Evolutionary conservation across 2,797 vertebrate genomes (phyloP), one percentile per base, ranked within the genome.

Genomic region (Astyanax mexicanus): DNA sequence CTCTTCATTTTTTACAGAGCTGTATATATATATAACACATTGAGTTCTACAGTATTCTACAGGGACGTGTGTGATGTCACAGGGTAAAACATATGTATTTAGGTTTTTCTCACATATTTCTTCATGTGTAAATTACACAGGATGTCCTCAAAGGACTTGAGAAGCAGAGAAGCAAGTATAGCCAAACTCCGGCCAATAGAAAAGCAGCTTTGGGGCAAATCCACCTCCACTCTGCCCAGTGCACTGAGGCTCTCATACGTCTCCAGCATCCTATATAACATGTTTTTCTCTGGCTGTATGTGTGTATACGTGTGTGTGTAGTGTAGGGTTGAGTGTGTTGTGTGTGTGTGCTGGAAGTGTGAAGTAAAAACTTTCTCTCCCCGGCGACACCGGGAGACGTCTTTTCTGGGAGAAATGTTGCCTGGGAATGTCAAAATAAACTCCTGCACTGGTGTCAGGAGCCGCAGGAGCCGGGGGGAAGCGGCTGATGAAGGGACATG

Each of bases 341-440:
- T 37, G 32, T 69, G 32, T 25, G 40, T 44, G 40, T 19, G 32
- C 61, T 10, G 17, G 37, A 76, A 37, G 58, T 54, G 49, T 58
- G 64, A 58, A 68, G 45, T 64, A 61, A 58, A 49, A 60, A 69
- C 38, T 55, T 75, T 75, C 58, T 81, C 9, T 23, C 10, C 3
- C 27, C 19, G 23, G 49, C 40, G 32, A 10, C 54, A n/a, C n/a
- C n/a, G n/a, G n/a, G n/a, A n/a, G n/a, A n/a, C n/a, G n/a, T n/a
- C n/a, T n/a, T n/a, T n/a, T n/a, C n/a, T 12, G 8, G 23, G 29
- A 76, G 73, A 4, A 32, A 47, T 23, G 68, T 35, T 72, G 73
- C 38, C 47, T 72, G 9, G 11, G 32, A 51, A 45, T 82, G 77
- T 77, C 45, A 27, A 57, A 79, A 75, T 45, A 70, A 32, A 81